phyloP scores from a whole-genome alignment of 2,113 vertebrate species.

The Gymnocephalus cernua region DNA sequence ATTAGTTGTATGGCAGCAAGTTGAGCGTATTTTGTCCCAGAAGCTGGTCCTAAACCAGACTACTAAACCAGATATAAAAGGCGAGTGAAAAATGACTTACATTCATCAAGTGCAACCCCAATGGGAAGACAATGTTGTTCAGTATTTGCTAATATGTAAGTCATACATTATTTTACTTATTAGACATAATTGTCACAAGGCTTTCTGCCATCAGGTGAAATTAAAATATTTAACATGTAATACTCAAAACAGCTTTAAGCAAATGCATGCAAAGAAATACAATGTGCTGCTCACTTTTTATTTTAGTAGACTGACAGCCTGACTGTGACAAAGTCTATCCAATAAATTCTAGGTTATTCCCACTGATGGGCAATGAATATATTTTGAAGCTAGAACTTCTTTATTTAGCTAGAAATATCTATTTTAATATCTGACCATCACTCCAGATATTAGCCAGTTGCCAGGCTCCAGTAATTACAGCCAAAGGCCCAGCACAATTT shows the following conservation, averaged over 20 bases:
- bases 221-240: neutral
- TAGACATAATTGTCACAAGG: neutral
- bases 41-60: neutral
- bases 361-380: conserved; percentile 32
- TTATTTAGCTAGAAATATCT: neutral
- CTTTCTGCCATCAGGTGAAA: neutral
- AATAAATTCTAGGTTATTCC: conserved; percentile 25
- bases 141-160: neutral
- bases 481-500: conserved; percentile 56
- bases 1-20: neutral
- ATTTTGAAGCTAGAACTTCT: conserved; percentile 19
- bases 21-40: neutral
- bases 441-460: conserved; percentile 47
- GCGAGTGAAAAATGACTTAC: neutral
- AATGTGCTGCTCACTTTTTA: neutral
- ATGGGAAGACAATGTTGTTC: neutral
- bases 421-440: conserved; percentile 37
- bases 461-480: conserved; percentile 55
- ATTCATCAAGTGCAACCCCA: neutral
- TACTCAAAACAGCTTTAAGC: neutral
- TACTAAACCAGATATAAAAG: neutral
- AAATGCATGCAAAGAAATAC: neutral
- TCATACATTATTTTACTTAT: neutral
- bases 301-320: conserved; percentile 11
- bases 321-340: conserved; percentile 14